Base-by-base conservation (phyloP, 1,140 invertebrate genomes). In the Babylonia areolata region DNA sequence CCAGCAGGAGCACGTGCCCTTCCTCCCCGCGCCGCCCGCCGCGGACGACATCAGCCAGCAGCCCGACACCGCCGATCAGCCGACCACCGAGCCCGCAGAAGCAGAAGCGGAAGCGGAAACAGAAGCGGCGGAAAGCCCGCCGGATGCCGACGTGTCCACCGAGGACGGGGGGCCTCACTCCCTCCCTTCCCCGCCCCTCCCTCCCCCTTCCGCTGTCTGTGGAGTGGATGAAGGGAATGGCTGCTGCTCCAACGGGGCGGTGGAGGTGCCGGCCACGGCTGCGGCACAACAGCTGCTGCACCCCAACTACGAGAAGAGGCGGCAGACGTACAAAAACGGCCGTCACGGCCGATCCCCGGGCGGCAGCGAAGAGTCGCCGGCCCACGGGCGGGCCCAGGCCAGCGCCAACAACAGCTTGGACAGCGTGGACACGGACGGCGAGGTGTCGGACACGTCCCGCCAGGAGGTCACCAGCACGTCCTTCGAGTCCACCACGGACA, bases 321-420 rank as follows among this genome's bases (percentile, higher is more conserved):
- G 91, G 20, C 89, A 92, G 73, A 90, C 85, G 51, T 93, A 90
- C 87, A 93, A 93, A 86, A 94, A 93, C 85, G 90, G 89, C 79
- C 86, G 94, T 28, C 89, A 93, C 35, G 91, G 93, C 85, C 91
- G 91, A 69, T 51, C 80, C 17, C 31, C 80, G 1, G 78, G 39
- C 17, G 86, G 80, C 83, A 37, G 12, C 51, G 64, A n/a, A 87
- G 86, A 35, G 85, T 77, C 71, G 9, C 85, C 58, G 58, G 58
- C 15, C 58, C 58, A n/a, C 28, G 58, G 58, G 12, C 58, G 58
- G 0, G 58, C 15, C 15, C 46, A 51, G 46, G 58, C 89, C 28
- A 91, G 93, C 85, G 91, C 91, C 11, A 93, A 95, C 81, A 95
- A 93, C 85, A 95, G 95, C 90, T 95, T 95, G 87, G 95, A 95